Evolutionary conservation across 2,797 vertebrate species (phyloP).

Genomic region (Mormyrops attenuatus): DNA sequence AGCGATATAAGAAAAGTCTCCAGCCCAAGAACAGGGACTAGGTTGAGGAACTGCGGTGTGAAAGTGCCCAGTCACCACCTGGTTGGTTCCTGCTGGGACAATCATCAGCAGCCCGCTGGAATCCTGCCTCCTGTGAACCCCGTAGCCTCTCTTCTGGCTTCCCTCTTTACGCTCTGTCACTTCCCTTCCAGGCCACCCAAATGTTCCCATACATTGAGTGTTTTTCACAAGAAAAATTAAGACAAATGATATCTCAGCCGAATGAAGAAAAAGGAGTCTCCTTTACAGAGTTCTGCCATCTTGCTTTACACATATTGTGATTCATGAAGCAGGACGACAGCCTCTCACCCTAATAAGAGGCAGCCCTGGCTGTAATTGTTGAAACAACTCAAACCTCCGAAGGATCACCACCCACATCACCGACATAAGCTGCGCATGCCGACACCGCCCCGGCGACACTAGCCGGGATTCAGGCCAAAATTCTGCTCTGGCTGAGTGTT

Average conservation of each 20-base stretch:
- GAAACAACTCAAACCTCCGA: neutral
- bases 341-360: neutral
- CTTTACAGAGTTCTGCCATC: neutral
- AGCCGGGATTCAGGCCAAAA: neutral
- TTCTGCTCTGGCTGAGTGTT: neutral
- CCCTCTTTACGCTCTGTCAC: neutral
- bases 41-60: neutral
- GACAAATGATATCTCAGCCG: neutral
- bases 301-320: neutral
- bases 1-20: neutral
- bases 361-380: neutral
- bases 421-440: neutral
- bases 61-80: neutral
- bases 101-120: neutral
- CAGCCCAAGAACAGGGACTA: neutral
- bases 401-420: neutral
- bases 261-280: neutral
- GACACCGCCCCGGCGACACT: neutral
- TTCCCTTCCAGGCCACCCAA: neutral
- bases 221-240: neutral
- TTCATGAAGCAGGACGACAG: neutral
- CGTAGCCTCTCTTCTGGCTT: neutral
- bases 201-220: neutral
- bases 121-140: neutral
- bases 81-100: neutral